These are phyloP conservation scores for Notothenia coriiceps DNA, from an alignment of 2,113 vertebrate genomes.

Conservation along the genomic window DNA sequence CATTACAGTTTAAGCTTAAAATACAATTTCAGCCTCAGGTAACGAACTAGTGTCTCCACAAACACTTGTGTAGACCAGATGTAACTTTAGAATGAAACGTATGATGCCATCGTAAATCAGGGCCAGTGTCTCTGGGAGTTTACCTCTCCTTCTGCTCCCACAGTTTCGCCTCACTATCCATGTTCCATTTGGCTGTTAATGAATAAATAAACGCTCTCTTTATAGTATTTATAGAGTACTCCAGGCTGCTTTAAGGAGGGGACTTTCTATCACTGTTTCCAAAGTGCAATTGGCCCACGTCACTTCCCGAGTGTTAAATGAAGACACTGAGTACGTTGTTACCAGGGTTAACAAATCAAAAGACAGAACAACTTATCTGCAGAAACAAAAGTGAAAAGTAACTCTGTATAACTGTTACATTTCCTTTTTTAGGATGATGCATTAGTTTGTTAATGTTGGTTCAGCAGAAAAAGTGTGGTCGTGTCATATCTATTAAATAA, in stretches of 20 bases:
- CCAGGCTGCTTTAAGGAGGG: slow-evolving; percentile 58
- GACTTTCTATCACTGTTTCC: slow-evolving; percentile 63
- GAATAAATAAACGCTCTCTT: slow-evolving; percentile 80
- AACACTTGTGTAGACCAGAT: neutral
- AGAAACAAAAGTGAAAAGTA: neutral
- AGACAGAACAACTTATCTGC: slow-evolving; percentile 46
- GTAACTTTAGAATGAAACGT: slow-evolving; percentile 52
- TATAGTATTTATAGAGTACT: slow-evolving; percentile 70
- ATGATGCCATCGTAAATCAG: slow-evolving; percentile 73
- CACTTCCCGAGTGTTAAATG: slow-evolving; percentile 25
- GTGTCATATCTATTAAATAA: slow-evolving; percentile 14
- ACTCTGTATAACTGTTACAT: neutral
- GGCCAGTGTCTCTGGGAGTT: slow-evolving; percentile 70
- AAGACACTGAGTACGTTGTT: slow-evolving; percentile 36
- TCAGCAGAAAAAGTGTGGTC: neutral
- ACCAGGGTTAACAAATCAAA: slow-evolving; percentile 52
- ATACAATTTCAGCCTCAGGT: slow-evolving; percentile 20
- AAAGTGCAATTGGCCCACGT: slow-evolving; percentile 58
- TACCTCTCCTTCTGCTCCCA: slow-evolving; percentile 54
- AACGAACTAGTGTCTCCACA: slow-evolving; percentile 17
- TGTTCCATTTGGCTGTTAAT: slow-evolving; percentile 78
- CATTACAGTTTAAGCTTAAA: slow-evolving; percentile 18
- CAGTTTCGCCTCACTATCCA: slow-evolving; percentile 62
- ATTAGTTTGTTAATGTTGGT: slow-evolving; percentile 11
- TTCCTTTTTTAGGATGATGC: neutral